Base-by-base conservation (phyloP, 2,888 invertebrate genomes). In the Hecatera dysodea region DNA sequence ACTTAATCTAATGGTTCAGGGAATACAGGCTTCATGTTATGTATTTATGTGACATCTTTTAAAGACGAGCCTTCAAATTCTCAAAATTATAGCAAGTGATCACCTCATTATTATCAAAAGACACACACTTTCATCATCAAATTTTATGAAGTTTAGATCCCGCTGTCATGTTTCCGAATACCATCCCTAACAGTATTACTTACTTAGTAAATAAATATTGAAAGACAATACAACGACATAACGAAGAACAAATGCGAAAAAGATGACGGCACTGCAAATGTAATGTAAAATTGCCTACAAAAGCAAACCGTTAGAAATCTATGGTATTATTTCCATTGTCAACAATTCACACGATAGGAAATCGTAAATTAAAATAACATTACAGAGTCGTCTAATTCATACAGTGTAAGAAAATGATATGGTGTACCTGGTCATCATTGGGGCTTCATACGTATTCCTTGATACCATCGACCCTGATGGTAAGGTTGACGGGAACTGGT, bases 341-440 rank as follows among this genome's bases (percentile, higher is more conserved):
- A 72, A 63, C 70, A 22, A 61, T 87, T 87, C 87, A 74, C 87
- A 88, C 85, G 82, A 76, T 81, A 78, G 85, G 81, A 83, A 84
- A 82, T 75, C 68, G 78, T 78, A 75, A 83, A 88, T 83, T 86
- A 83, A 85, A 83, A 72, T 71, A 46, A 71, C 80, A 81, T 86
- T 83, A 82, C 29, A 71, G 65, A 66, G 55, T 33, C 46, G 44
- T 74, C 56, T 83, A 72, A 74, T 82, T 70, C 75, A 62, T 70
- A 70, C 46, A 53, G 29, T 39, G 62, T 69, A 62, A 56, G 68
- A 72, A 81, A 81, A 81, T 85, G 17, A 68, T 56, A 81, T 27
- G 69, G 62, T 70, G 57, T 33, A 66, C 67, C 44, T 68, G 50
- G 72, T 27, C 66, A 69, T 78, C 59, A 72, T 39, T 12, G 39